A percentile compares a stretch with the other conserved stretches of the same genome.
phyloP scores from a whole-genome alignment of 2,113 vertebrate genomes.

The Monarcha castaneiventris region DNA sequence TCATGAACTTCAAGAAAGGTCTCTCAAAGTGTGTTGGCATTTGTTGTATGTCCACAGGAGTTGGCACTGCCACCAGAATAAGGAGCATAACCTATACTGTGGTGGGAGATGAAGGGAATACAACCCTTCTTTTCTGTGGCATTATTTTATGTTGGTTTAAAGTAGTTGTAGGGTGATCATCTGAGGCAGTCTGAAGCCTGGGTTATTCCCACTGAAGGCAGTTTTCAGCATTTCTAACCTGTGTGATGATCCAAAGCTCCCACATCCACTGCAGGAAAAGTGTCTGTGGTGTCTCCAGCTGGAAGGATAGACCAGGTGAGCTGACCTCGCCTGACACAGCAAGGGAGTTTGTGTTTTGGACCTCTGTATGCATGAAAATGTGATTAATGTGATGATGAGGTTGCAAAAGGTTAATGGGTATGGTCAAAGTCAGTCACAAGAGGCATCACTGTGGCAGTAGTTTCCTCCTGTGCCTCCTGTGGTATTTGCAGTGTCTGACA shows the following conservation, averaged over 20 bases:
- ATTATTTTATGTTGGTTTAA: not conserved
- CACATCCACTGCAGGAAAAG: not conserved
- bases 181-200: not conserved
- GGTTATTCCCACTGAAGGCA: not conserved
- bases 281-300: not conserved
- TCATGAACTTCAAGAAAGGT: not conserved
- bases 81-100: accelerated
- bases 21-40: not conserved
- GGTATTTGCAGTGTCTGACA: not conserved
- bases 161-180: not conserved
- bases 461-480: not conserved
- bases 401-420: not conserved
- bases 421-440: not conserved
- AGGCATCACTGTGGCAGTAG: not conserved
- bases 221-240: not conserved
- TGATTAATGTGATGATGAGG: not conserved
- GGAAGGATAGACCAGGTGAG: not conserved
- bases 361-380: not conserved
- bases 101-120: not conserved
- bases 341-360: not conserved
- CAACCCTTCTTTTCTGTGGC: not conserved
- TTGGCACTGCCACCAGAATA: not conserved
- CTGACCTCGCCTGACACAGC: not conserved
- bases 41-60: not conserved
- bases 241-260: not conserved